A percentile compares a stretch with the other conserved stretches of the same genome.
Conservation (phyloP, 1,140 invertebrate species). For the Heliothis virescens region DNA sequence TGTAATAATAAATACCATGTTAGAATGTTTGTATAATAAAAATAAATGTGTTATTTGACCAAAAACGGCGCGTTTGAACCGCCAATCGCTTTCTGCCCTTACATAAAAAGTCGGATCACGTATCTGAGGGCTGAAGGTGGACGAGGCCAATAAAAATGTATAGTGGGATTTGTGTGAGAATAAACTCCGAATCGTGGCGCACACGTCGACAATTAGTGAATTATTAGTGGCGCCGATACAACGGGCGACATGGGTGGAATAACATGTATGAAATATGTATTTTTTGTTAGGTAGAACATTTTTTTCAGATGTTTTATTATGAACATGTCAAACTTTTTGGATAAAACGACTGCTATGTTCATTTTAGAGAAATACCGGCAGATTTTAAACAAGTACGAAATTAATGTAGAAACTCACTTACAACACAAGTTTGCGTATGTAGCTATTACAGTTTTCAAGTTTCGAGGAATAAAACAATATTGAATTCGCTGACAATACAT, state of each 20-base stretch:
- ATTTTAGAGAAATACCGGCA: too few species aligned
- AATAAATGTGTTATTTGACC: background rate
- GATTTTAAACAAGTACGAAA: too few species aligned
- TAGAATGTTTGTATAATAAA: too few species aligned
- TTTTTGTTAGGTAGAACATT: background rate
- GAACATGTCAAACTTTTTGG: too few species aligned
- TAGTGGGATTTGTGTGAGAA: conserved; percentile 79
- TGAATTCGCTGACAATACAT: too few species aligned
- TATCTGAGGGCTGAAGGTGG: conserved; percentile 71
- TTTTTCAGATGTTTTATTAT: background rate
- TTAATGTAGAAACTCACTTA: too few species aligned
- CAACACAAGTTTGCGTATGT: too few species aligned
- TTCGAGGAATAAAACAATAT: too few species aligned
- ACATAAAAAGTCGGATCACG: conserved; percentile 71
- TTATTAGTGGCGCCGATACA: conserved; percentile 57
- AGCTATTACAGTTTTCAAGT: too few species aligned
- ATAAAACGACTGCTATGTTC: too few species aligned
- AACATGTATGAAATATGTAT: background rate
- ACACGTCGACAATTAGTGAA: conserved; percentile 74
- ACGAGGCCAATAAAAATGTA: conserved; percentile 82
- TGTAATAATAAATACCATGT: too few species aligned
- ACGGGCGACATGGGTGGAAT: background rate
- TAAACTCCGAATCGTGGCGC: conserved; percentile 68
- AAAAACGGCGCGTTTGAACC: background rate
- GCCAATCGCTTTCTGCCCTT: background rate